Conservation (phyloP, 1,140 invertebrate genomes). For the Drosophila baimaii region DNA sequence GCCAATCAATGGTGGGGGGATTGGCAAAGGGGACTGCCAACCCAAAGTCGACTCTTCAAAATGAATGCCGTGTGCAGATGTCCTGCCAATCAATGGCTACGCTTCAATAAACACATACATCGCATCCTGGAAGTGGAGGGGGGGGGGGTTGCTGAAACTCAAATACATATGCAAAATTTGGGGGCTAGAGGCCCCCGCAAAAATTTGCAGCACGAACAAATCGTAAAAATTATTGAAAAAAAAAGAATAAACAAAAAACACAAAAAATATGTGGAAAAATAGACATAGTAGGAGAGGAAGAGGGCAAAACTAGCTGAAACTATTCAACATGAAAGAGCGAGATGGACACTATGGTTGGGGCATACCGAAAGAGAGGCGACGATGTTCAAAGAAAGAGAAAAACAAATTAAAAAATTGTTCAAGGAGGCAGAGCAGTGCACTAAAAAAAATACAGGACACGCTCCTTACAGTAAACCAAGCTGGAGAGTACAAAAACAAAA, state of each 20-base stretch:
- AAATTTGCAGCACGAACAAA: slow-evolving; percentile 79
- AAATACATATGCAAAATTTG: slow-evolving; percentile 30
- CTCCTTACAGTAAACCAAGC: too few relatives aligned
- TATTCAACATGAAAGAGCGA: slow-evolving; percentile 20
- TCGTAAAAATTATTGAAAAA: slow-evolving; percentile 78
- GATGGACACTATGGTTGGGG: slow-evolving; percentile 9
- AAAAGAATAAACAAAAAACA: slow-evolving; percentile 24
- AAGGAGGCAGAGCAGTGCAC: slow-evolving; percentile 23
- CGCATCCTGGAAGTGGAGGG: slow-evolving; percentile 24
- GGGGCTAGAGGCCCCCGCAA: slow-evolving; percentile 18
- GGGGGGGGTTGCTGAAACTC: slow-evolving; percentile 10
- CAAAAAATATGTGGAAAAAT: slow-evolving; percentile 13
- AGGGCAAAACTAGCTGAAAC: slow-evolving; percentile 26
- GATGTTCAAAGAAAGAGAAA: slow-evolving; percentile 41
- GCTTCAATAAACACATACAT: slow-evolving; percentile 82
- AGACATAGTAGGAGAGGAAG: slow-evolving; percentile 12
- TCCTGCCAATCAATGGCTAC: slow-evolving; percentile 84
- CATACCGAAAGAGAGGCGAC: slow-evolving; percentile 24
- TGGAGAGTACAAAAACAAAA: too few relatives aligned
- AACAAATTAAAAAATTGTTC: slow-evolving; percentile 73
- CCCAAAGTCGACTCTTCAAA: slow-evolving; percentile 68
- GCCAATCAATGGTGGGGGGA: neutral
- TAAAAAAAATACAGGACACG: neutral
- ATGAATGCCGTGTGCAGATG: slow-evolving; percentile 84
- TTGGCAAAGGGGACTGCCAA: slow-evolving; percentile 8